phyloP scores from a whole-genome alignment of 2,113 vertebrate genomes.

The Coturnix japonica region DNA sequence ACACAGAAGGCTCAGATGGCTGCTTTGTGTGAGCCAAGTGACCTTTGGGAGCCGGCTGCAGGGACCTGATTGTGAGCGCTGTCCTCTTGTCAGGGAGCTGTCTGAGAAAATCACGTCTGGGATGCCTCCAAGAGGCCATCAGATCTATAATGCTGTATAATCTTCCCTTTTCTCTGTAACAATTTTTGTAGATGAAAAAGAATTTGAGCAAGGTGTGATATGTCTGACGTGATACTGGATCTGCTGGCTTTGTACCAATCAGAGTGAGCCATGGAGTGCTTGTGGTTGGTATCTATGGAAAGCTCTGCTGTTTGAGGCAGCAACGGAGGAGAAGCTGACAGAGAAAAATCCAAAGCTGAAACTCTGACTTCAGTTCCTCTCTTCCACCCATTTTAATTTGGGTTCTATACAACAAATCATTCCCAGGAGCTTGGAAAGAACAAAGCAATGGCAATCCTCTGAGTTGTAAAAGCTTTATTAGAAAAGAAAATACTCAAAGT shows the following conservation, averaged over 20 bases:
- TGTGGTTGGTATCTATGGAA: neutral
- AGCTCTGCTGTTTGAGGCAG: neutral
- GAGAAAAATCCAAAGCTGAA: neutral
- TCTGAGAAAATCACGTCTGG: neutral
- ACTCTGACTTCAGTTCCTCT: neutral
- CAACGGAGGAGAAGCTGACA: neutral
- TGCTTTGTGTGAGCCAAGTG: neutral
- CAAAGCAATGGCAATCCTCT: neutral
- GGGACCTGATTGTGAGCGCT: neutral
- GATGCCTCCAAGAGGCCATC: neutral
- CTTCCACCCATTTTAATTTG: neutral
- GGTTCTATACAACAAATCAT: neutral
- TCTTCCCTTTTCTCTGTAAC: neutral
- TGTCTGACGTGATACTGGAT: neutral
- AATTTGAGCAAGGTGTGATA: neutral
- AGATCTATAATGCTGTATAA: neutral
- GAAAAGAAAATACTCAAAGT: neutral
- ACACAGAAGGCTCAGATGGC: neutral
- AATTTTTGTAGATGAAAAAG: neutral
- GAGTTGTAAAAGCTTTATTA: neutral
- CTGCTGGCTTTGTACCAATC: neutral
- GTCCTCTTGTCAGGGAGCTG: neutral
- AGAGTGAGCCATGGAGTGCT: neutral
- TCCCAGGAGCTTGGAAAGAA: neutral
- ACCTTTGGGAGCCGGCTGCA: neutral